Conservation (phyloP, 2,113 vertebrate species). For the Hylia prasina region DNA sequence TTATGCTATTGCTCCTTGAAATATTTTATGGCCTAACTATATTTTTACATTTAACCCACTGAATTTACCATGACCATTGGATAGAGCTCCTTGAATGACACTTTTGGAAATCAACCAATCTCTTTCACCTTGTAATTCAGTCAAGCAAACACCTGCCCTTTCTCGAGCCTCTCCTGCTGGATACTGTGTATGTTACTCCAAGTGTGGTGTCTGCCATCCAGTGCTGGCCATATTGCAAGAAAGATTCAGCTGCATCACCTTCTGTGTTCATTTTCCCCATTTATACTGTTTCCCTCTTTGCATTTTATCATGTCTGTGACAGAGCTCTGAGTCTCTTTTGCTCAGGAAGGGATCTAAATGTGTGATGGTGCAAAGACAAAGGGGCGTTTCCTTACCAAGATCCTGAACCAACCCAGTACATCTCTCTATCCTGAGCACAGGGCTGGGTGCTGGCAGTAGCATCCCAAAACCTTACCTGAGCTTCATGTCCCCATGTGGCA, state of each 20-base stretch:
- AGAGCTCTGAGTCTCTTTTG: background rate
- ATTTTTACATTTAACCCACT: background rate
- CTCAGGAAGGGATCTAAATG: background rate
- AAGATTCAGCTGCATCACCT: background rate
- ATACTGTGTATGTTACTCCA: background rate
- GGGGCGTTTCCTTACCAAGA: background rate
- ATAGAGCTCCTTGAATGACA: background rate
- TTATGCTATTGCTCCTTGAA: background rate
- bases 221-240: rapidly evolving
- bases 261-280: background rate
- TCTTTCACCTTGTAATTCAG: background rate
- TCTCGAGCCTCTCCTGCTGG: background rate
- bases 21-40: background rate
- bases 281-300: background rate
- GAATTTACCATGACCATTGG: background rate
- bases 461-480: background rate
- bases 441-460: background rate
- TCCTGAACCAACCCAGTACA: background rate
- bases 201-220: background rate
- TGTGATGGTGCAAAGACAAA: background rate
- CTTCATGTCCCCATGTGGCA: background rate
- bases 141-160: background rate
- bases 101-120: background rate
- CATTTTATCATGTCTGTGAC: background rate
- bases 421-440: background rate